Base-by-base conservation (phyloP, 2,113 vertebrate species). In the Leptobrachium ailaonicum region DNA sequence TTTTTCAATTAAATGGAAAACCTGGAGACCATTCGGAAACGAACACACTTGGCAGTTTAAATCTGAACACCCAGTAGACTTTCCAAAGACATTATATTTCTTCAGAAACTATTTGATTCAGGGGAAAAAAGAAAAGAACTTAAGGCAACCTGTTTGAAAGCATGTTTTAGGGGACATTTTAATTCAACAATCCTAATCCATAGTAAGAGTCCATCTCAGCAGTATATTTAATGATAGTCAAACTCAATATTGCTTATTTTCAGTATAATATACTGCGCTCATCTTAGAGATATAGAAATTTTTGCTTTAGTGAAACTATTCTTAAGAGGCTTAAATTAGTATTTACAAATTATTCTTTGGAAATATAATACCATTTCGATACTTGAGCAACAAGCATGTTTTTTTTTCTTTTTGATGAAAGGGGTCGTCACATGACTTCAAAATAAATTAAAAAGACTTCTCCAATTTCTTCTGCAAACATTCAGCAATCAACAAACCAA, bases 261-360 rank as follows among this genome's bases (percentile, higher is more conserved):
- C 71, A 80, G 78, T 40, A 68, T 7, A 2, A 12, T 7, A 45
- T 56, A 73, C 63, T 67, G 71, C 71, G 56, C 60, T 66, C 56
- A 11, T 73, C 50, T 67, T 32, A 32, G 60, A 42, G 71, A 47
- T 67, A 63, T 14, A 72, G 41, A 68, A 13, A 73, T 45, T 32
- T 60, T 68, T 74, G 40, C 53, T 54, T 68, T 74, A 68, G 64
- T 67, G 50, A 45, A 43, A 80, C 8, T 74, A 45, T 68, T 74
- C 42, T 80, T 62, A 41, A 45, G 62, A 80, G 73, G 64, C 73
- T 58, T 68, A 77, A 73, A 80, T 74, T 69, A 80, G 41, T 80
- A 80, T 80, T 73, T 73, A 80, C 71, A 74, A n/a, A 20, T 73
- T 41, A 68, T 80, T 80, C 78, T 80, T 80, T 80, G 78, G 78